Base-by-base conservation (phyloP, 92 coral and sea anemone genomes). In the Zoanthus gigantus region DNA sequence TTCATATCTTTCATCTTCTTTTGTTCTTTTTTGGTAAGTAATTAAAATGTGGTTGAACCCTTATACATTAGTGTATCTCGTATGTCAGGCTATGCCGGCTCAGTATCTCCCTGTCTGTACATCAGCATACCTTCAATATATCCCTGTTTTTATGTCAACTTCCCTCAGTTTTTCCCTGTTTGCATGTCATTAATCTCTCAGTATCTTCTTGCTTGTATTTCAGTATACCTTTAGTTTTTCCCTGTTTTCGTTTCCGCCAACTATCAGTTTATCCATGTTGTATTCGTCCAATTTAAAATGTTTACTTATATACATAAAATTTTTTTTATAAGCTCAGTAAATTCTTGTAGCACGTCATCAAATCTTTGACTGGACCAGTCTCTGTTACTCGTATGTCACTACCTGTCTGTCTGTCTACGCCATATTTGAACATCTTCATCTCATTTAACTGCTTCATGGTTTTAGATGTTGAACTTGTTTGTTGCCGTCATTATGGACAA, bases 401-500 rank as follows among this genome's bases (percentile, higher is more conserved):
- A 6, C 15, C 66, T 60, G 4, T 18, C 9, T 74, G 16, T 74
- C 53, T 32, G 28, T 42, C 17, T 72, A 23, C 45, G 1, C 10
- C 61, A 12, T n/a, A 32, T 54, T 53, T 14, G 9, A 67, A 13
- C 28, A 12, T 9, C 0, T 69, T 11, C 16, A 30, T 8, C 0
- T 58, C 31, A 31, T 45, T 53, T 53, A 77, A 53, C 17, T 74
- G 86, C 57, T 81, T 17, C 44, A 37, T 37, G 23, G 74, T 58
- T 72, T 52, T 87, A 97, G 99, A 93, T 97, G 89, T 87, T 97
- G 34, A 97, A 97, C 84, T 82, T 97, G 71, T 97, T 97, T 85
- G 99, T 97, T 63, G 99, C 99, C 79, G 99, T 97, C 76, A 97
- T 97, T 88, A 97, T 97, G 99, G 99, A 97, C 90, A 97, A 97